Evolutionary conservation across 2,797 vertebrate species (phyloP), one percentile per base, ranked within the genome.

Genomic region (Tangara arthus): DNA sequence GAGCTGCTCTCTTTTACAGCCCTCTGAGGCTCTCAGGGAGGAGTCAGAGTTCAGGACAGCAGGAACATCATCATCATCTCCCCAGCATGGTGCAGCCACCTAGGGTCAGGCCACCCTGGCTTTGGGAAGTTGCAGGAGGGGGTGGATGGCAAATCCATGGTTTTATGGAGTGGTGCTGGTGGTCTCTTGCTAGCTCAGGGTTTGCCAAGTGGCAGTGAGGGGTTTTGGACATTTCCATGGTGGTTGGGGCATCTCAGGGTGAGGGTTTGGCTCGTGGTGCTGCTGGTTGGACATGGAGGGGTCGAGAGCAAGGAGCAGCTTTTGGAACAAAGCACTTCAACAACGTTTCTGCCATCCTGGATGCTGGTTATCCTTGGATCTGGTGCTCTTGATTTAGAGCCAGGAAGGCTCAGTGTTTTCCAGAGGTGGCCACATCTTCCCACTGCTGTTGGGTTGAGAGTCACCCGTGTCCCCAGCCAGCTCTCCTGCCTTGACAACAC

Each of bases 281-380:
- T 76, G 55, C 41, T 65, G 22, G 19, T 3, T 39, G 52, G 35
- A 41, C 4, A 6, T 2, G 1, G 1, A 30, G 22, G 21, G 8
- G 34, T 55, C 2, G 2, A 73, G 47, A 73, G 32, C 12, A 44
- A 52, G 32, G 56, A 12, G 35, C 17, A 35, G 23, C 7, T 68
- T 68, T 68, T 34, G 41, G 37, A 71, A 32, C 18, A 34, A 49
- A 86, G 37, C 26, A 8, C 4, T 57, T 49, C 64, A 44, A 6
- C 8, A 37, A 0, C 0, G 0, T 42, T 72, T 42, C 24, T 46
- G 27, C 32, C 8, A 22, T 23, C 35, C 26, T 3, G 12, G 44
- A 27, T 2, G 1, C 0, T 3, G 12, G 6, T 22, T 75, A 44
- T 68, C 18, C 39, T 64, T 57, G 65, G 34, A 41, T 46, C 27